phyloP scores from a whole-genome alignment of 2,888 invertebrate species.

The Aromia moschata region DNA sequence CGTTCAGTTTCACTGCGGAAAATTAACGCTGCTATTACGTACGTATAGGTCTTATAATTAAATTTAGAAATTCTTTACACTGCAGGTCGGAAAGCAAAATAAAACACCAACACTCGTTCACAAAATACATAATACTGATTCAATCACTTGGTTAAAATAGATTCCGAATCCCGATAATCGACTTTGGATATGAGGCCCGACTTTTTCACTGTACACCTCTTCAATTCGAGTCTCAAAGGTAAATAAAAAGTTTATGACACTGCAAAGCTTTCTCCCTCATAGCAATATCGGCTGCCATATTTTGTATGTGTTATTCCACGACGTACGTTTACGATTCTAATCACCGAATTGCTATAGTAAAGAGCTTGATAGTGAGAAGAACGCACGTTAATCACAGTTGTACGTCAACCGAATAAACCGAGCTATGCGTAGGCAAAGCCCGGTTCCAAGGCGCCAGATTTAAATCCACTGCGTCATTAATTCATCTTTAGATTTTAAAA shows the following conservation, averaged over 20 bases:
- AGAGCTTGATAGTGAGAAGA: neutral
- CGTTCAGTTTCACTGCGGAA: constrained; percentile 4
- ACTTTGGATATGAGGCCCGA: constrained; percentile 1
- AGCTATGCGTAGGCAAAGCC: too few relatives aligned
- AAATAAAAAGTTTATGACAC: constrained; percentile 55
- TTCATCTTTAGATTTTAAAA: too few relatives aligned
- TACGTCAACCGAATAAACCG: too few relatives aligned
- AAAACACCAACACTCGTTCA: constrained; percentile 30
- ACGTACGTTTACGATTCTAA: too few relatives aligned
- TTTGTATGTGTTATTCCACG: constrained; percentile 25
- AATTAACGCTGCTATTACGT: constrained; percentile 26
- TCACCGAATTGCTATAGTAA: too few relatives aligned
- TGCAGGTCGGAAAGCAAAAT: constrained; percentile 39
- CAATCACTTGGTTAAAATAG: constrained; percentile 3
- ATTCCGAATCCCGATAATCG: neutral
- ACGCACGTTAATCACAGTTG: constrained; percentile 26
- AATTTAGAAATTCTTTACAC: constrained; percentile 45
- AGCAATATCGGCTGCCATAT: constrained; percentile 50
- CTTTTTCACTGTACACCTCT: constrained; percentile 29
- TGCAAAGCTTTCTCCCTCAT: constrained; percentile 56
- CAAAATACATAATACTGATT: neutral
- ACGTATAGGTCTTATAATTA: constrained; percentile 38
- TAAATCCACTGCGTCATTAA: too few relatives aligned
- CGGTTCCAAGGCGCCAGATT: too few relatives aligned
- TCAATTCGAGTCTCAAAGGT: constrained; percentile 50